Base-by-base conservation (phyloP, 2,888 invertebrate genomes). In the Lasius platythorax region DNA sequence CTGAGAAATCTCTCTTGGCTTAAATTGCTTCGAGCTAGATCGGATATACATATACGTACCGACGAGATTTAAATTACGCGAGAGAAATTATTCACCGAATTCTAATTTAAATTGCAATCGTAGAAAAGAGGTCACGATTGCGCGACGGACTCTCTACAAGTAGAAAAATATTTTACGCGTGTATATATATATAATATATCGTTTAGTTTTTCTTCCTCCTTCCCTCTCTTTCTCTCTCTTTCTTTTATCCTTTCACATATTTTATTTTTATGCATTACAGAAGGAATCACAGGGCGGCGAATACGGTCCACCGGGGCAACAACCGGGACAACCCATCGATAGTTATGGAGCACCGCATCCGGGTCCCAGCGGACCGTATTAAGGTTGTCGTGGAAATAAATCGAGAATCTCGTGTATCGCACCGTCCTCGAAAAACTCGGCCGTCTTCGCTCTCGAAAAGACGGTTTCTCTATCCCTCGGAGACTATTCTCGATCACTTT, bases 331-430 rank as follows among this genome's bases (percentile, higher is more conserved):
- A 23, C 92, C 93, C 15, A 87, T 92, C 18, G 95, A 95, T 90
- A 95, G 95, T 88, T 96, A 96, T 90, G 96, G 96, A 56, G 95
- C 96, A 46, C 96, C 96, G 6, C 93, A 93, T 18, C 90, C 93
- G 23, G 93, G 82, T 6, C 66, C 90, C 28, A 86, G 88, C 18
- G 92, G 92, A 46, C 92, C 92, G 46, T 93, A 93, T 67, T 93
- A 88, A 86, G 58, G 46, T 76, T n/a, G 23, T 75, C 56, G 40
- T 28, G 40, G 40, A 18, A 53, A 53, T 53, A n/a, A 53, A 53
- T 53, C 43, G 37, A 70, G 30, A n/a, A 28, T 37, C 67, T 46
- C 30, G n/a, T 56, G 11, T 50, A 28, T 74, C 67, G 23, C 64
- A 43, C 18, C 79, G 66, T 30, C 58, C 46, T 76, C 56, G 46